These are phyloP conservation scores for Drosophila flavopinicola DNA, from an alignment of 2,888 invertebrate species.

Conservation along the genomic window DNA sequence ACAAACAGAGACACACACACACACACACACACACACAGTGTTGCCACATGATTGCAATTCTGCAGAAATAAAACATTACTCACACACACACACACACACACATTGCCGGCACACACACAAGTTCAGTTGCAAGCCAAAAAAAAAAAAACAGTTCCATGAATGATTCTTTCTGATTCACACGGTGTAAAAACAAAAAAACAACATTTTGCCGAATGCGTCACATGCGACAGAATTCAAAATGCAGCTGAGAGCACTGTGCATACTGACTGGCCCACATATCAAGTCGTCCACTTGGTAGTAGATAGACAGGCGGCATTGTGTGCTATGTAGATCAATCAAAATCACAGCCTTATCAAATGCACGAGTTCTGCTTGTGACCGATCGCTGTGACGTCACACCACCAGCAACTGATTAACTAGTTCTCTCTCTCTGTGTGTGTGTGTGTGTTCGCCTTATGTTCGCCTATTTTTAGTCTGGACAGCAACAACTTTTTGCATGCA, in stretches of 20 bases:
- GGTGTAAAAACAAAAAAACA: constrained; percentile 23
- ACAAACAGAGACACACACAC: not conserved
- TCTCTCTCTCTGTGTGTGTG: not conserved
- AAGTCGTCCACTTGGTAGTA: not conserved
- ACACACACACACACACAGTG: constrained; percentile 15
- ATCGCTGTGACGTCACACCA: constrained; percentile 58
- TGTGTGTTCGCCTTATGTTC: constrained; percentile 12
- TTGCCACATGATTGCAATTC: constrained; percentile 45
- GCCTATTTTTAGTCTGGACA: constrained; percentile 62
- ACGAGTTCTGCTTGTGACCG: constrained; percentile 58
- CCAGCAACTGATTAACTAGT: constrained; percentile 7
- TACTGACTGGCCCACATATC: constrained; percentile 8
- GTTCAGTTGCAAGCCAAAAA: constrained; percentile 23
- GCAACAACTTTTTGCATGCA: constrained; percentile 64
- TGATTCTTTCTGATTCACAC: constrained; percentile 56
- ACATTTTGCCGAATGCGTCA: constrained; percentile 47
- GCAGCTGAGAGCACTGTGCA: constrained; percentile 19
- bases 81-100: constrained; percentile 6
- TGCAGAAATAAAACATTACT: constrained; percentile 22
- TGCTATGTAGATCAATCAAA: constrained; percentile 42
- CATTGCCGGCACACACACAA: constrained; percentile 20
- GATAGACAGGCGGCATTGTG: no score
- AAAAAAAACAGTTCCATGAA: constrained; percentile 47
- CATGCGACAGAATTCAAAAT: constrained; percentile 37
- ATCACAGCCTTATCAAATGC: constrained; percentile 49